A percentile compares a stretch with the other conserved stretches of the same genome.
These are phyloP conservation scores for Manacus vitellinus DNA, from an alignment of 2,113 vertebrate species.

Conservation along the genomic window DNA sequence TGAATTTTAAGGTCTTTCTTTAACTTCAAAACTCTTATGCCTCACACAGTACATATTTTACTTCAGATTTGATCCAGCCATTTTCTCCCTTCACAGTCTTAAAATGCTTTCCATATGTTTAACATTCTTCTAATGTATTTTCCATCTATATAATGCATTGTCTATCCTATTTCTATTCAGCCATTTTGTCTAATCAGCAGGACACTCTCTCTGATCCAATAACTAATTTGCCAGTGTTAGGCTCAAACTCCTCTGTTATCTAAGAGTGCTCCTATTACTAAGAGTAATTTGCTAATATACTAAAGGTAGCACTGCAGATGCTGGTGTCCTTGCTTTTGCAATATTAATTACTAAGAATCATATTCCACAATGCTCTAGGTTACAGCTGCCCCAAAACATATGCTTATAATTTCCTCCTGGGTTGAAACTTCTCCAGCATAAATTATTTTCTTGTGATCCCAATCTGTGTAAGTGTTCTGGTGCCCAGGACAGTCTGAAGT, in stretches of 20 bases:
- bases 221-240: background rate
- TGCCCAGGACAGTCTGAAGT: constrained; percentile 46
- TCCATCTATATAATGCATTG: background rate
- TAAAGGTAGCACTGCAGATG: background rate
- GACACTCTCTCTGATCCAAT: background rate
- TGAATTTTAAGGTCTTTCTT: background rate
- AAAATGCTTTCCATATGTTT: constrained; percentile 51
- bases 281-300: constrained; percentile 36
- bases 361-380: constrained; percentile 41
- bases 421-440: constrained; percentile 54
- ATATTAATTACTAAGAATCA: constrained; percentile 58
- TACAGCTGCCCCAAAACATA: constrained; percentile 51
- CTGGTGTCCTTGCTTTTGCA: constrained; percentile 17
- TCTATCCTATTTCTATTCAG: background rate
- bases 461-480: constrained; percentile 62
- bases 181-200: constrained; percentile 37
- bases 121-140: constrained; percentile 24
- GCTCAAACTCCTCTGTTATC: background rate
- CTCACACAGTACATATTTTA: background rate
- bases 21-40: background rate
- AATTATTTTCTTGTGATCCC: constrained; percentile 61
- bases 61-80: background rate
- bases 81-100: background rate
- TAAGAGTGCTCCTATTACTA: constrained; percentile 22
- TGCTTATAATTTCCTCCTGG: constrained; percentile 49